Conservation (phyloP, 2,113 vertebrate genomes). For the Charadrius vociferus region DNA sequence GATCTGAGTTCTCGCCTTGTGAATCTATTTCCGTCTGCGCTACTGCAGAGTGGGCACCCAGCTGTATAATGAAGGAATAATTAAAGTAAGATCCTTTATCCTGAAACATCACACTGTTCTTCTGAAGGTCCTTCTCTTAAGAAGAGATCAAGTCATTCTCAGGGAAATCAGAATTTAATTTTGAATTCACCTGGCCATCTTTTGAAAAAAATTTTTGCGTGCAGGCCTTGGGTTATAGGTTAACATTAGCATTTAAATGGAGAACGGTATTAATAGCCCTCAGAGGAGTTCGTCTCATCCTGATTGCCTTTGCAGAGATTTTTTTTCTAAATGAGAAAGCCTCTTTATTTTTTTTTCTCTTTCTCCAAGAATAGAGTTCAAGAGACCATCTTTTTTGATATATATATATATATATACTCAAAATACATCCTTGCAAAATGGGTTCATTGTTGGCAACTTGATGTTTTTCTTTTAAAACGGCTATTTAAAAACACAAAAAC, state of each 20-base stretch:
- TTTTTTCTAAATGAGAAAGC: conserved; percentile 25
- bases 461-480: not conserved
- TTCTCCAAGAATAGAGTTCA: conserved; percentile 21
- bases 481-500: not conserved
- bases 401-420: not conserved
- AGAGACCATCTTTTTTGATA: not conserved
- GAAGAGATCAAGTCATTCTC: conserved; percentile 8
- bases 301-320: conserved; percentile 3
- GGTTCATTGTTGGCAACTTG: not conserved
- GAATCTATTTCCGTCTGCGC: not conserved
- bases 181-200: conserved; percentile 43
- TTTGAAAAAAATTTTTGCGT: conserved; percentile 5
- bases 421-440: not conserved
- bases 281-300: conserved; percentile 44
- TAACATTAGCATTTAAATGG: conserved; percentile 76
- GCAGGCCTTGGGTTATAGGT: conserved; percentile 51
- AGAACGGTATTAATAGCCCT: conserved; percentile 32
- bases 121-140: not conserved
- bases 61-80: not conserved
- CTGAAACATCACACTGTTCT: not conserved
- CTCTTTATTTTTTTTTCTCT: not conserved
- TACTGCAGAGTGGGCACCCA: not conserved
- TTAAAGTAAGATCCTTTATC: not conserved
- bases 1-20: not conserved
- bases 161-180: conserved; percentile 51